phyloP scores from a whole-genome alignment of 2,113 vertebrate genomes.

The Clarias magur region DNA sequence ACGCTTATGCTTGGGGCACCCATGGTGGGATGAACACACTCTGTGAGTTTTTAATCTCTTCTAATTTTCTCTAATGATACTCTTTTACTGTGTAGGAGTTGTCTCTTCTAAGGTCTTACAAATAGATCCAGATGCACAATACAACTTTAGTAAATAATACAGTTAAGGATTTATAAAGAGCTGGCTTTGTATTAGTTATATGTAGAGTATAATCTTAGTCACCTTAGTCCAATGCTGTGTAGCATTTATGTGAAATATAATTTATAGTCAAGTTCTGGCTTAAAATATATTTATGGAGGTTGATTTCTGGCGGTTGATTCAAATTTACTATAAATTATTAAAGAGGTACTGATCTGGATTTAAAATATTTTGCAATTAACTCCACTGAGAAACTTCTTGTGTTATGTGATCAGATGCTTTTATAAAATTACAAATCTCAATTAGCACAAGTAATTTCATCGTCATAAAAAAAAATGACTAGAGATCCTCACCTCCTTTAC shows the following conservation, averaged over 20 bases:
- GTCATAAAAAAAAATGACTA: neutral
- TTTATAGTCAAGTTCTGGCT: neutral
- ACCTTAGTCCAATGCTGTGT: neutral
- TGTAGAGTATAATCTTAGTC: neutral
- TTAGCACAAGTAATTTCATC: neutral
- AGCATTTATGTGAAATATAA: neutral
- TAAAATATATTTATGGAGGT: slow-evolving; percentile 22
- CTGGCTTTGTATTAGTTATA: slow-evolving; percentile 15
- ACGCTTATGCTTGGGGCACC: slow-evolving; percentile 29
- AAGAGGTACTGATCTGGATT: neutral
- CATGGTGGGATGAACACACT: slow-evolving; percentile 47
- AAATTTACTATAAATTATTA: slow-evolving; percentile 37
- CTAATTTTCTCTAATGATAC: slow-evolving; percentile 70
- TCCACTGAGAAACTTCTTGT: neutral
- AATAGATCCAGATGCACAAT: slow-evolving; percentile 52
- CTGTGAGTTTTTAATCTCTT: slow-evolving; percentile 59
- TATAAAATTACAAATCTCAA: neutral
- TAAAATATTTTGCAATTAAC: neutral
- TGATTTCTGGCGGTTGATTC: slow-evolving; percentile 19
- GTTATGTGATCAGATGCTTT: neutral
- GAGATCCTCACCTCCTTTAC: neutral
- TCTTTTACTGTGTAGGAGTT: slow-evolving; percentile 48
- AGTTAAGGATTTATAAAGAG: slow-evolving; percentile 38
- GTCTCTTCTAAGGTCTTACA: slow-evolving; percentile 44
- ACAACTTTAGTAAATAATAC: slow-evolving; percentile 40